phyloP scores from a whole-genome alignment of 2,888 invertebrate genomes.

The Melanostoma scalare region DNA sequence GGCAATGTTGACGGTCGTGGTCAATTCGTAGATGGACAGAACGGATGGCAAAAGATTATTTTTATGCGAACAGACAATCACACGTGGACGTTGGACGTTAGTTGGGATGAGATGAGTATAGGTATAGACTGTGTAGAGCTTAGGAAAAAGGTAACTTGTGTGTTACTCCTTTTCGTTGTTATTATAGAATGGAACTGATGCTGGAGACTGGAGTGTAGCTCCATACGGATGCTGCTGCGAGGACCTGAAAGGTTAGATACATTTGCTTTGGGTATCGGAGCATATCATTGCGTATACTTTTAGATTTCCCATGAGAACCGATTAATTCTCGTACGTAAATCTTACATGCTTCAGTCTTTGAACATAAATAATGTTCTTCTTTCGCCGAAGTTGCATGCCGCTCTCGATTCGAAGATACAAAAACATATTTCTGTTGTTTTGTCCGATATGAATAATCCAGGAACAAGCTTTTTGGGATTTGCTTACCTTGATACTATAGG shows the following conservation, averaged over 20 bases:
- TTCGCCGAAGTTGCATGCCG: slow-evolving; percentile 24
- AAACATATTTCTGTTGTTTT: slow-evolving; percentile 60
- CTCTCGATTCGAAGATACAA: slow-evolving; percentile 45
- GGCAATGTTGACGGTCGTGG: slow-evolving; percentile 65
- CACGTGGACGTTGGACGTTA: slow-evolving; percentile 27
- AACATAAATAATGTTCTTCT: slow-evolving; percentile 64
- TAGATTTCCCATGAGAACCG: slow-evolving; percentile 72
- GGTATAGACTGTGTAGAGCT: not conserved
- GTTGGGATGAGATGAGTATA: not conserved
- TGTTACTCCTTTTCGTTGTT: slow-evolving; percentile 68
- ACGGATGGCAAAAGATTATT: slow-evolving; percentile 58
- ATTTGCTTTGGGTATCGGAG: slow-evolving; percentile 70
- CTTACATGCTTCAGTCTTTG: slow-evolving; percentile 63
- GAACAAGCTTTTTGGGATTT: slow-evolving; percentile 67
- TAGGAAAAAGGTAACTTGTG: slow-evolving; percentile 53
- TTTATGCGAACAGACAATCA: slow-evolving; percentile 51
- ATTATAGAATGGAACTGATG: slow-evolving; percentile 2
- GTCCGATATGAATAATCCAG: slow-evolving; percentile 62
- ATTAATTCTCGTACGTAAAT: slow-evolving; percentile 72
- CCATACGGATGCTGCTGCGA: slow-evolving; percentile 1
- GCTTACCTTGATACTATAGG: slow-evolving; percentile 35
- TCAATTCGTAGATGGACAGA: slow-evolving; percentile 61
- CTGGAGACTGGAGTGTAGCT: not conserved
- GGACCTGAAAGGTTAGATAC: slow-evolving; percentile 57
- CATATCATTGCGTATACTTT: slow-evolving; percentile 71